Percentiles rank a stretch among this genome's conserved stretches.
These are phyloP conservation scores for Patagioenas fasciata DNA, from an alignment of 2,113 vertebrate species.

Conservation along the genomic window DNA sequence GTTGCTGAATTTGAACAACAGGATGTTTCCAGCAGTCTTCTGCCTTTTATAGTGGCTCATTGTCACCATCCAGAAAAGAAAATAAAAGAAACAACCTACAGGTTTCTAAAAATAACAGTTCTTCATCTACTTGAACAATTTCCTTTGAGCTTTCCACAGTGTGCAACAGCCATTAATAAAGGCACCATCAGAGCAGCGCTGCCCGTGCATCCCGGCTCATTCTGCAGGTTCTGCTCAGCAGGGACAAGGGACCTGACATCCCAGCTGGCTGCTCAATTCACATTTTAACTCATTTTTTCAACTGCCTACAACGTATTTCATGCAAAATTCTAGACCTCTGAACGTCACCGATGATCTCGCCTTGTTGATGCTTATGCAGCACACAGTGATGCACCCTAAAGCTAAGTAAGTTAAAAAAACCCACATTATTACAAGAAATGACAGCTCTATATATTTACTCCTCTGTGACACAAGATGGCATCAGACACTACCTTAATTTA, in stretches of 20 bases:
- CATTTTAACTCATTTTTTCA: not conserved
- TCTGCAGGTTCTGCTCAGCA: not conserved
- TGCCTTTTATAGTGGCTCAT: not conserved
- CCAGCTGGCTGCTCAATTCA: not conserved
- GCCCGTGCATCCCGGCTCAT: not conserved
- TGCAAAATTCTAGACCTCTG: not conserved
- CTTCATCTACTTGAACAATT: not conserved
- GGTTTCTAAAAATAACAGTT: not conserved
- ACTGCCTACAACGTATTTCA: not conserved
- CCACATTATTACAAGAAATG: not conserved
- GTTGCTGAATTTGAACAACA: not conserved
- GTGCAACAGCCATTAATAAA: not conserved
- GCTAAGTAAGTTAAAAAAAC: not conserved
- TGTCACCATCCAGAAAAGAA: not conserved
- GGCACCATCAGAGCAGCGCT: not conserved
- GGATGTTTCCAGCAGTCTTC: not conserved
- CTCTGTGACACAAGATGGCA: conserved; percentile 38
- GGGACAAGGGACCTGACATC: too few species aligned
- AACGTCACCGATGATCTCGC: not conserved
- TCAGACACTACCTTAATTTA: not conserved
- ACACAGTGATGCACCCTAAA: not conserved
- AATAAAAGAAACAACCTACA: not conserved
- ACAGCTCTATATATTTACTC: not conserved
- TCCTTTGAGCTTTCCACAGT: not conserved
- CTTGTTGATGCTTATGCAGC: not conserved